A percentile compares a stretch with the other conserved stretches of the same genome.
Evolutionary conservation across 2,113 vertebrate species (phyloP).

Genomic region (Pandion haliaetus): DNA sequence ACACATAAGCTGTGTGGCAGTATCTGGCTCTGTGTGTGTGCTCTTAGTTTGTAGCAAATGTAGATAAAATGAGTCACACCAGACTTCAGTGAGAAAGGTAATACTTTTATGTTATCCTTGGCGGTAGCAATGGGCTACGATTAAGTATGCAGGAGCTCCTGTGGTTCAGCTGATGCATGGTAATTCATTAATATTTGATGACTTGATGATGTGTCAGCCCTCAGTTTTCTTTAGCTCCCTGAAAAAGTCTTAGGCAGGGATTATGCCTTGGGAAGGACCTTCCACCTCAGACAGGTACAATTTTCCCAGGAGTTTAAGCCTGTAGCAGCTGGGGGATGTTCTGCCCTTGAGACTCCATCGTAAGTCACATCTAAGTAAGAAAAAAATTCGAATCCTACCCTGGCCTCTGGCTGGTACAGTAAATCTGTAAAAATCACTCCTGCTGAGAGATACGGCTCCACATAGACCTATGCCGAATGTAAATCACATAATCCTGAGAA

Average conservation of each 20-base stretch:
- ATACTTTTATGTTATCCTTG: neutral
- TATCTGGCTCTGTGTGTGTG: neutral
- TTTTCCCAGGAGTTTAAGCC: neutral
- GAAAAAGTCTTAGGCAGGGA: neutral
- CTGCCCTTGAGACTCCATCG: neutral
- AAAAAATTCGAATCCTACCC: neutral
- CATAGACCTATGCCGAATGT: neutral
- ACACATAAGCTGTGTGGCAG: neutral
- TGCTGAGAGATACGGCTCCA: neutral
- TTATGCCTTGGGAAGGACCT: neutral
- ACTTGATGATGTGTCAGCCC: neutral
- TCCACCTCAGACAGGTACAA: neutral
- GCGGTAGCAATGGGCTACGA: neutral
- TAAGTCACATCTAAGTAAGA: neutral
- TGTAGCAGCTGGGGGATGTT: neutral
- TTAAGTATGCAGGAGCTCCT: neutral
- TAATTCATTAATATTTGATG: neutral
- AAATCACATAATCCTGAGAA: neutral
- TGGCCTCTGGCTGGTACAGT: neutral
- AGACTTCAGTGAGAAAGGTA: neutral
- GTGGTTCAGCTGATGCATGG: neutral
- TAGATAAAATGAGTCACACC: neutral
- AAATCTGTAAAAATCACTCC: conserved; percentile 12
- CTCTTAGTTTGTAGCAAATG: neutral
- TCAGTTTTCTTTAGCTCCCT: neutral